phyloP scores from a whole-genome alignment of 2,113 vertebrate genomes.

The Aegithalos caudatus region DNA sequence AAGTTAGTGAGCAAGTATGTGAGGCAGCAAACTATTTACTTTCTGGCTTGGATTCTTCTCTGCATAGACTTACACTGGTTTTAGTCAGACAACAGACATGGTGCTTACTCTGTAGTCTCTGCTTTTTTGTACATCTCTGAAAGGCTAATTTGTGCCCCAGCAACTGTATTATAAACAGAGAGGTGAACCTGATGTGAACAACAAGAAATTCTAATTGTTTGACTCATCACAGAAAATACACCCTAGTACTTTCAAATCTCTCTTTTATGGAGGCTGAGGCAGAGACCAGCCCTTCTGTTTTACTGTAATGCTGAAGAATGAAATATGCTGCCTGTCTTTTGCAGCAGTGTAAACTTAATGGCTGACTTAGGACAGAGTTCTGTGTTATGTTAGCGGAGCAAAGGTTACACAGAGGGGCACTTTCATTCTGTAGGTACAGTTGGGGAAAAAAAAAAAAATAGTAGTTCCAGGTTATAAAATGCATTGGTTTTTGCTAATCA shows the following conservation, averaged over 20 bases:
- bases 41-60: slow-evolving; percentile 1
- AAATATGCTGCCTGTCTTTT: background rate
- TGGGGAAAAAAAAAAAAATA: background rate
- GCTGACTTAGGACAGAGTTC: background rate
- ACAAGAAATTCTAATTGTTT: background rate
- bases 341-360: background rate
- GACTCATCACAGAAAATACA: background rate
- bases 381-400: background rate
- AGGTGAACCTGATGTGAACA: background rate
- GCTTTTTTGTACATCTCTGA: background rate
- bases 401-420: background rate
- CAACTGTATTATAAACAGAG: background rate
- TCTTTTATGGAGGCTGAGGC: background rate
- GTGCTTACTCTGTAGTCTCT: background rate
- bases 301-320: background rate
- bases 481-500: background rate
- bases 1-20: background rate
- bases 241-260: background rate
- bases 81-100: background rate
- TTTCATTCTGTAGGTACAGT: background rate
- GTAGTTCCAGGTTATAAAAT: background rate
- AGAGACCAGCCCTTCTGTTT: background rate
- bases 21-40: background rate
- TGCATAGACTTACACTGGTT: background rate
- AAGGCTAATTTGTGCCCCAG: background rate